phyloP scores from a whole-genome alignment of 2,797 vertebrate genomes.

The Helostoma temminkii region DNA sequence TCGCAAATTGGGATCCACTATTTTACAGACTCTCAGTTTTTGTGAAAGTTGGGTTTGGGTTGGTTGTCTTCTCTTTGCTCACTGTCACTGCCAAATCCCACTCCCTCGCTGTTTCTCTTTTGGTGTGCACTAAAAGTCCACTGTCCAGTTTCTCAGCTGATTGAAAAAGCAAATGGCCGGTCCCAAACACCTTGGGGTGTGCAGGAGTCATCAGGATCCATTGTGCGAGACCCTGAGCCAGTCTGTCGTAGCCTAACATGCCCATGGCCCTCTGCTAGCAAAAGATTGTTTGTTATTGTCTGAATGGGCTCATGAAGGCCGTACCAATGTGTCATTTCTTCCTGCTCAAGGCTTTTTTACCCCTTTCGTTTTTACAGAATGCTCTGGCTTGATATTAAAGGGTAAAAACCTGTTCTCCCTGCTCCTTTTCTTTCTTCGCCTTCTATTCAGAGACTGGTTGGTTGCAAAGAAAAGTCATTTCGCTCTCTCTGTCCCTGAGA shows the following conservation, averaged over 20 bases:
- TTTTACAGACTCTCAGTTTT: slow-evolving; percentile 65
- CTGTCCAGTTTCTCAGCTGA: slow-evolving; percentile 31
- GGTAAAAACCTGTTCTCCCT: slow-evolving; percentile 75
- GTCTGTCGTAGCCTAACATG: slow-evolving; percentile 43
- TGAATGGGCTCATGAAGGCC: slow-evolving; percentile 72
- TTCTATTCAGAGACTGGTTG: slow-evolving; percentile 72
- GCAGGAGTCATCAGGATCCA: slow-evolving; percentile 72
- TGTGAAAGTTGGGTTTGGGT: slow-evolving; percentile 49
- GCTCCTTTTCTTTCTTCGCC: slow-evolving; percentile 71
- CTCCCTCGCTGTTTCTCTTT: slow-evolving; percentile 36
- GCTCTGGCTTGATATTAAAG: slow-evolving; percentile 73
- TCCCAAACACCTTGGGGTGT: slow-evolving; percentile 58
- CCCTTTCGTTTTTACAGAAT: slow-evolving; percentile 68
- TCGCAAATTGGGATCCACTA: slow-evolving; percentile 66
- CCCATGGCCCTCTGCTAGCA: slow-evolving; percentile 40
- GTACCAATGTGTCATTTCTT: slow-evolving; percentile 71
- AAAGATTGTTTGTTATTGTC: slow-evolving; percentile 64
- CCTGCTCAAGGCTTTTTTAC: slow-evolving; percentile 51
- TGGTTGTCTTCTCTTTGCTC: slow-evolving; percentile 32
- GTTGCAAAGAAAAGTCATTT: slow-evolving; percentile 82
- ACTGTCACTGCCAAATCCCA: slow-evolving; percentile 12
- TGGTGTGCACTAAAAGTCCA: slow-evolving; percentile 54
- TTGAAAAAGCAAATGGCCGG: slow-evolving; percentile 51
- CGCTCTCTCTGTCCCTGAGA: slow-evolving; percentile 79
- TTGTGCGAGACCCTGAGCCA: slow-evolving; percentile 59